Evolutionary conservation across 2,113 vertebrate species (phyloP), one percentile per base, ranked within the genome.

Genomic region (Pionites leucogaster): DNA sequence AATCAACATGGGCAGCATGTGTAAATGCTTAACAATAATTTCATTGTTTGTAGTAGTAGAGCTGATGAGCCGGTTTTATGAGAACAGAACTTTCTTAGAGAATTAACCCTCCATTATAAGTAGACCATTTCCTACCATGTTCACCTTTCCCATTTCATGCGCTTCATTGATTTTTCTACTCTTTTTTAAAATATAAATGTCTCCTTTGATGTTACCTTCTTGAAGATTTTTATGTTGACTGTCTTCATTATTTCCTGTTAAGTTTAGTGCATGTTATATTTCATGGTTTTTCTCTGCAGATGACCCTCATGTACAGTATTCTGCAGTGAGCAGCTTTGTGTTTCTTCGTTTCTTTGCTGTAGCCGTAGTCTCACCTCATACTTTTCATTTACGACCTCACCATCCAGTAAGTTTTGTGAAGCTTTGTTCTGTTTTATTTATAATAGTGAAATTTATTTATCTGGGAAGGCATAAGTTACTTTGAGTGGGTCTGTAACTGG

Each of bases 261-360:
- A 77, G 94, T 96, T 98, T 90, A 96, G 95, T 97, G 96, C 98
- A 97, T 98, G 97, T 95, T 96, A 95, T 97, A 90, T 98, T 85
- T 98, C 97, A 96, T 96, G 96, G 68, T 97, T 98, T 97, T 96
- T 98, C 72, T 96, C 96, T 96, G 86, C 98, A 99, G 99, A 98
- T 94, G 99, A 99, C 96, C 99, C 99, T 92, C 99, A 99, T 96
- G 99, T 99, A 96, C 99, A 99, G 97, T 99, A 99, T 97, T 99
- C 99, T 33, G 99, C 99, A 63, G 99, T 99, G 95, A 99, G 99
- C 99, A 99, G 99, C 98, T 99, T 99, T 97, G 99, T 99, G 95
- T 99, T 99, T 96, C 98, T 99, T 97, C 99, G 99, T 91, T 99
- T 99, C 98, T 99, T 99, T 96, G 99, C 99, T 64, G 99, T 99